Conservation (phyloP, 2,888 invertebrate genomes). For the Meiosimyza platycephala region DNA sequence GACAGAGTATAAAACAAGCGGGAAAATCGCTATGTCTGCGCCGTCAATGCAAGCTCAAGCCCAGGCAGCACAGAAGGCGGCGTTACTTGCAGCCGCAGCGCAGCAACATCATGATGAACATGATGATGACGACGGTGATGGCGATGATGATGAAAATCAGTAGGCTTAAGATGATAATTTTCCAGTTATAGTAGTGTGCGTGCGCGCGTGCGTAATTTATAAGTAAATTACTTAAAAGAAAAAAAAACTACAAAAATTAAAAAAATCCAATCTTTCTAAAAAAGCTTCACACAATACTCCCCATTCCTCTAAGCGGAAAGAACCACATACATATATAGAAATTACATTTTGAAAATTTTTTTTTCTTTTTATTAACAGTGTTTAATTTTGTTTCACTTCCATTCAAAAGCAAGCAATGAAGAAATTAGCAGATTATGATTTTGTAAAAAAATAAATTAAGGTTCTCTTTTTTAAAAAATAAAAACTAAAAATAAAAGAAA, state of each 20-base stretch:
- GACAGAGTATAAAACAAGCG: slow-evolving; percentile 68
- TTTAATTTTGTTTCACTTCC: slow-evolving; percentile 21
- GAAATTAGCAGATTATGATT: slow-evolving; percentile 29
- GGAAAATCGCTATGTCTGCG: slow-evolving; percentile 67
- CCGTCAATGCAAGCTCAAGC: slow-evolving; percentile 67
- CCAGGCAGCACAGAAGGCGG: slow-evolving; percentile 64
- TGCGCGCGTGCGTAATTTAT: slow-evolving; percentile 40
- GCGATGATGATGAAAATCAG: slow-evolving; percentile 68
- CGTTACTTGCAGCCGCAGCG: slow-evolving; percentile 65
- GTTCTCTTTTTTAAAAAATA: slow-evolving; percentile 13
- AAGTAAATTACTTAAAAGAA: slow-evolving; percentile 39
- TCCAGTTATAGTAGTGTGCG: slow-evolving; percentile 35
- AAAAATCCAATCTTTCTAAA: slow-evolving; percentile 29
- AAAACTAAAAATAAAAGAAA: slow-evolving; percentile 12
- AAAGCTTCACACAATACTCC: slow-evolving; percentile 31
- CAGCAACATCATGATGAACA: slow-evolving; percentile 64
- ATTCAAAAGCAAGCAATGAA: slow-evolving; percentile 22
- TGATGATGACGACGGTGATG: slow-evolving; percentile 67
- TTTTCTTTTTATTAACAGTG: neutral
- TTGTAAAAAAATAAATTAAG: slow-evolving; percentile 35
- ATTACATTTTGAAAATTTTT: slow-evolving; percentile 20
- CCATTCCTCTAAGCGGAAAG: slow-evolving; percentile 28
- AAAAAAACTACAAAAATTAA: slow-evolving; percentile 34
- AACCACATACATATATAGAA: slow-evolving; percentile 28
- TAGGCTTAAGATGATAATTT: slow-evolving; percentile 60